Evolutionary conservation across 2,797 vertebrate genomes (phyloP).

Genomic region (Gallirallus australis): DNA sequence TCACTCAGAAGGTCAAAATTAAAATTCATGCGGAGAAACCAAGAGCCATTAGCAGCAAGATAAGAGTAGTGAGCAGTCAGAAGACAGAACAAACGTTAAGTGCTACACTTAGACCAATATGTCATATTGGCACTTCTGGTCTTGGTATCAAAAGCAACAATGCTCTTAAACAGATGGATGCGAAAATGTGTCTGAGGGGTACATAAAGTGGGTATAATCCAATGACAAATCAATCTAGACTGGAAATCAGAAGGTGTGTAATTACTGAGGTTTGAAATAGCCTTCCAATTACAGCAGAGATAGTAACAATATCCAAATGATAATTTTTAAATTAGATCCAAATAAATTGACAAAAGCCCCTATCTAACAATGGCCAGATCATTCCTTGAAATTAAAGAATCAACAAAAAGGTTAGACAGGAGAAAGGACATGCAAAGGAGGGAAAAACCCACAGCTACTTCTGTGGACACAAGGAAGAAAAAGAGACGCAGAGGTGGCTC

Average conservation of each 20-base stretch:
- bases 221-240: background rate
- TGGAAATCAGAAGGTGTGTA: background rate
- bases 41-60: background rate
- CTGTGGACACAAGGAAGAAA: background rate
- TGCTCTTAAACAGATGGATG: no score
- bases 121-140: no score
- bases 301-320: background rate
- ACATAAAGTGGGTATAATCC: background rate
- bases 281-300: background rate
- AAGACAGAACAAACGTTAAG: background rate
- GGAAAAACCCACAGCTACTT: background rate
- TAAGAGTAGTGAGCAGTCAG: background rate
- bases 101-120: background rate
- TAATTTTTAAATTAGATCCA: background rate
- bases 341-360: background rate
- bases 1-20: background rate
- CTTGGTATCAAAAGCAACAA: no score
- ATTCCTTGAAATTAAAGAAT: background rate
- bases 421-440: background rate
- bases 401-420: background rate
- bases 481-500: background rate
- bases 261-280: constrained; percentile 36
- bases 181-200: background rate
- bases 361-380: background rate
- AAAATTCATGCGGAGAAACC: background rate